Evolutionary conservation across 2,113 vertebrate species (phyloP).

Genomic region (Ctenomys sociabilis): DNA sequence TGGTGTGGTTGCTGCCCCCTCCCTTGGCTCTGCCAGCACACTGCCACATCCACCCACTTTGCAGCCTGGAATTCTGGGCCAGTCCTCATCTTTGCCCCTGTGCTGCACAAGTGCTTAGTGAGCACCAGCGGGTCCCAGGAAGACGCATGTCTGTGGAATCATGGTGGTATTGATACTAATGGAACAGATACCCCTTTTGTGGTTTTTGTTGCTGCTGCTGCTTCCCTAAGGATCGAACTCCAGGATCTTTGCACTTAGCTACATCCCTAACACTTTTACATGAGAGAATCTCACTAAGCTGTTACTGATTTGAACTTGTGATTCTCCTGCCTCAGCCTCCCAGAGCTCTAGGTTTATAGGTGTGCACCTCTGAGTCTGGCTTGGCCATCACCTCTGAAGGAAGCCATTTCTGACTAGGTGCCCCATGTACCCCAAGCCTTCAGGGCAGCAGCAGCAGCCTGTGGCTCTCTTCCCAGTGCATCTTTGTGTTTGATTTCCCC

Average conservation of each 20-base stretch:
- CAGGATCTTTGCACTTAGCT: background rate
- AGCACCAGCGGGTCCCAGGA: background rate
- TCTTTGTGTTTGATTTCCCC: background rate
- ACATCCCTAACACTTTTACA: background rate
- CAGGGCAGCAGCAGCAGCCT: background rate
- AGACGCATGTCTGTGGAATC: background rate
- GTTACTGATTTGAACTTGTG: background rate
- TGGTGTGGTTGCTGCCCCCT: background rate
- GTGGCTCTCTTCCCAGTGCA: background rate
- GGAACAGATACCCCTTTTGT: background rate
- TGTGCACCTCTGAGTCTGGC: background rate
- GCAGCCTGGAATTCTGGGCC: too few species aligned
- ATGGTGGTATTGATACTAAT: background rate
- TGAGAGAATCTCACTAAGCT: background rate
- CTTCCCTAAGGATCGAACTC: background rate
- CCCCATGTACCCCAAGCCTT: too few species aligned
- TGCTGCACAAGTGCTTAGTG: background rate
- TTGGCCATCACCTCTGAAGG: background rate
- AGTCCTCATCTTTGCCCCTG: background rate
- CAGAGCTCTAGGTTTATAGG: background rate
- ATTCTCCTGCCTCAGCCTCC: background rate
- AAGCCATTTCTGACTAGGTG: background rate
- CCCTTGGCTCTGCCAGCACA: accelerated
- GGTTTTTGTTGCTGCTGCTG: background rate
- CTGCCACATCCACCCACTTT: background rate